Conservation (phyloP, 2,888 invertebrate species). For the Iselma pallidipennis region DNA sequence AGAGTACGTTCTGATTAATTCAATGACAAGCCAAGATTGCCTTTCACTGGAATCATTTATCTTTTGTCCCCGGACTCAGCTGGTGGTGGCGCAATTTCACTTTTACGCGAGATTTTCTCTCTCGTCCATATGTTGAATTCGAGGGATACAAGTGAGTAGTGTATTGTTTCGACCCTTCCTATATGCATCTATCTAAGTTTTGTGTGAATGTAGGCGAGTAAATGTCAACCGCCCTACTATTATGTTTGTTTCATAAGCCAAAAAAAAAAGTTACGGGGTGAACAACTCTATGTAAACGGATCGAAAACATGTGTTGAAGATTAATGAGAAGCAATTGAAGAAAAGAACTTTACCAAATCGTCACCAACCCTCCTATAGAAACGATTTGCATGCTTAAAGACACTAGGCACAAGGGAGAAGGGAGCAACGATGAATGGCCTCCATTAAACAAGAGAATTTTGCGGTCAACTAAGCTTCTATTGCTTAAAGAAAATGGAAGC, state of each 20-base stretch:
- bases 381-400: not conserved
- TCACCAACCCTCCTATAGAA: too few species aligned
- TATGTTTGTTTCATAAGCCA: conserved; percentile 4
- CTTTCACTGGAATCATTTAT: conserved; percentile 45
- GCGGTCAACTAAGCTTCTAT: not conserved
- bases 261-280: conserved; percentile 23
- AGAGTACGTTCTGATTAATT: conserved; percentile 45
- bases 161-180: not conserved
- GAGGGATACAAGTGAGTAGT: not conserved
- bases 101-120: conserved; percentile 16
- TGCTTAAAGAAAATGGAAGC: too few species aligned
- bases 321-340: conserved; percentile 16
- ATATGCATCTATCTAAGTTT: too few species aligned
- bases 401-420: too few species aligned
- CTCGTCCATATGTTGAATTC: too few species aligned
- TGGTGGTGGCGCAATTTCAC: conserved; percentile 28
- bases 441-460: not conserved
- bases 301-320: conserved; percentile 30
- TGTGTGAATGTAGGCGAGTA: too few species aligned
- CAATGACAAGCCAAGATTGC: conserved; percentile 48
- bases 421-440: too few species aligned
- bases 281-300: conserved; percentile 31
- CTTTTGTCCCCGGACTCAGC: conserved; percentile 34
- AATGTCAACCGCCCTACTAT: too few species aligned
- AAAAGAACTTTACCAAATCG: not conserved